Evolutionary conservation across 2,113 vertebrate species (phyloP).

Genomic region (Neolamprologus sp.): DNA sequence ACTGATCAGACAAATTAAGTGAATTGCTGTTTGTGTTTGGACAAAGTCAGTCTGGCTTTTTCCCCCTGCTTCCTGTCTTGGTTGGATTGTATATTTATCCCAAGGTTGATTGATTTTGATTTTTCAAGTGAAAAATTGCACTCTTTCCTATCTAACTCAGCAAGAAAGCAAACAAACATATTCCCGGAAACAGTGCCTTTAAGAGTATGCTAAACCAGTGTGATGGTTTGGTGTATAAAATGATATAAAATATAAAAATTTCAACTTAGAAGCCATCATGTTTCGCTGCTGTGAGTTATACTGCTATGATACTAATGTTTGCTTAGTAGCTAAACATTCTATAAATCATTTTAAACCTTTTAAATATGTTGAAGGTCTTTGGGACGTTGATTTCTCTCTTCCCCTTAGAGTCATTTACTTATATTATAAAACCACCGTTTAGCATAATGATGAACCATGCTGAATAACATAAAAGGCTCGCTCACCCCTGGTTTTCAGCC

Average conservation of each 20-base stretch:
- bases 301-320: background rate
- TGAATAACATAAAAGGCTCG: background rate
- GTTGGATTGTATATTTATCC: background rate
- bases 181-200: background rate
- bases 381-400: background rate
- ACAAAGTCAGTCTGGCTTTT: background rate
- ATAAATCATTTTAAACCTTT: background rate
- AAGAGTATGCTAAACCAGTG: background rate
- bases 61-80: background rate
- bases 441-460: background rate
- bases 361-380: background rate
- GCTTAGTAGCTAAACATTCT: background rate
- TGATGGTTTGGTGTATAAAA: background rate
- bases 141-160: background rate
- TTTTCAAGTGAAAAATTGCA: background rate
- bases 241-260: background rate
- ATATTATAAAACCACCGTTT: background rate
- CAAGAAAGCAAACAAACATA: background rate
- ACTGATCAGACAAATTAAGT: background rate
- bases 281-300: background rate
- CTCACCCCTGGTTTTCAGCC: background rate
- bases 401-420: background rate
- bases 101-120: background rate
- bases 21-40: background rate
- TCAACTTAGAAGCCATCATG: background rate